Percentiles rank a stretch among this genome's conserved stretches.
These are phyloP conservation scores for Gryllus longicercus DNA, from an alignment of 2,888 invertebrate species.

Conservation along the genomic window DNA sequence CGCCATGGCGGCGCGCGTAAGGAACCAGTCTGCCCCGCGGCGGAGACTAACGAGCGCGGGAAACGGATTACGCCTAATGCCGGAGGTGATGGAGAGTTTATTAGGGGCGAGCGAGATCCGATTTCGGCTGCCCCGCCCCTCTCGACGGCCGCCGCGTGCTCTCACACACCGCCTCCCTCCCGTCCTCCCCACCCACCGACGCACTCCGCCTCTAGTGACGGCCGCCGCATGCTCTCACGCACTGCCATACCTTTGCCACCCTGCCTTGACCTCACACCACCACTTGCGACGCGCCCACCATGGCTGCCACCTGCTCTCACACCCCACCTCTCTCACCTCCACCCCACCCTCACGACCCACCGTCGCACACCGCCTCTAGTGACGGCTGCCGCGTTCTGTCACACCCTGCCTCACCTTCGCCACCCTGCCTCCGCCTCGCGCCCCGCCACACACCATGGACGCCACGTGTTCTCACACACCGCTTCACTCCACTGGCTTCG, in stretches of 20 bases:
- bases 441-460: too few relatives aligned
- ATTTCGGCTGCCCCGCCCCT: background rate
- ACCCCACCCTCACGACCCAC: too few relatives aligned
- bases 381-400: too few relatives aligned
- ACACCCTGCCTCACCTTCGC: too few relatives aligned
- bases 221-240: background rate
- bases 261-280: background rate
- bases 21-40: background rate
- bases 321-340: too few relatives aligned
- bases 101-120: background rate
- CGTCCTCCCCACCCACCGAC: background rate
- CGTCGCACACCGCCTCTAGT: too few relatives aligned
- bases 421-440: too few relatives aligned
- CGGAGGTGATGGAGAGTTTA: slow-evolving; percentile 1
- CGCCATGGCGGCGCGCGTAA: background rate
- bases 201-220: background rate
- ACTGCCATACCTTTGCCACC: background rate
- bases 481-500: too few relatives aligned
- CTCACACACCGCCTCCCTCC: background rate
- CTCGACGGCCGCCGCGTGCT: background rate
- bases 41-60: background rate
- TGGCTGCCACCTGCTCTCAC: background rate
- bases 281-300: background rate
- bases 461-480: too few relatives aligned
- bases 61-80: slow-evolving; percentile 3